A percentile compares a stretch with the other conserved stretches of the same genome.
These are phyloP conservation scores for Periophthalmus magnuspinnatus DNA, from an alignment of 2,797 vertebrate species.

Conservation along the genomic window DNA sequence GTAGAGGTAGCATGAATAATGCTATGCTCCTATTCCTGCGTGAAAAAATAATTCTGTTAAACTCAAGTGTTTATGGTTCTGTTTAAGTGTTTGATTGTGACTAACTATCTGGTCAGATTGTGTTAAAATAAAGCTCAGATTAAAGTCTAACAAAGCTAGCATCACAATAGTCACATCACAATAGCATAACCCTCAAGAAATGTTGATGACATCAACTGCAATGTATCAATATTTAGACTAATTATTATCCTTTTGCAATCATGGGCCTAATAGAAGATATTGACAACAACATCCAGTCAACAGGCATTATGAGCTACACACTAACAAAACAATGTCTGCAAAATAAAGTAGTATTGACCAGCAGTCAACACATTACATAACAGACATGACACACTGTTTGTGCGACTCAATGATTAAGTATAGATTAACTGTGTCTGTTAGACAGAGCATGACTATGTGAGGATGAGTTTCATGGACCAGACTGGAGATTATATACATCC, in stretches of 20 bases:
- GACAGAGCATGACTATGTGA: conserved; percentile 19
- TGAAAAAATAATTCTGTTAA: not conserved
- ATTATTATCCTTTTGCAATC: not conserved
- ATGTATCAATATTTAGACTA: not conserved
- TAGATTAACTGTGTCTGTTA: conserved; percentile 35
- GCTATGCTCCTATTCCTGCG: not conserved
- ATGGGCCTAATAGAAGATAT: not conserved
- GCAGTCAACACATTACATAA: conserved; percentile 40
- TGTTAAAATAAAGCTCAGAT: no score
- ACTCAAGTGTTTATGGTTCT: no score
- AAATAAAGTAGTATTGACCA: conserved; percentile 17
- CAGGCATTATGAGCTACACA: not conserved
- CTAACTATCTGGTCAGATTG: no score
- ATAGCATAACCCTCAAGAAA: no score
- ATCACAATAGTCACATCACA: no score
- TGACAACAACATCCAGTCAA: not conserved
- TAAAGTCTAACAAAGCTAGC: no score
- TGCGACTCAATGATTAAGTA: conserved; percentile 17
- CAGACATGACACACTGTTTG: conserved; percentile 25
- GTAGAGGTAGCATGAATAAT: no score
- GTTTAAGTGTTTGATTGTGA: no score
- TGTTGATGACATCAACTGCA: no score
- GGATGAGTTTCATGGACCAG: conserved; percentile 25
- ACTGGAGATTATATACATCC: conserved; percentile 35
- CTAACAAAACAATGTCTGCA: conserved; percentile 10